These are phyloP conservation scores for Apeira syringaria DNA, from an alignment of 2,888 invertebrate genomes.

Conservation along the genomic window DNA sequence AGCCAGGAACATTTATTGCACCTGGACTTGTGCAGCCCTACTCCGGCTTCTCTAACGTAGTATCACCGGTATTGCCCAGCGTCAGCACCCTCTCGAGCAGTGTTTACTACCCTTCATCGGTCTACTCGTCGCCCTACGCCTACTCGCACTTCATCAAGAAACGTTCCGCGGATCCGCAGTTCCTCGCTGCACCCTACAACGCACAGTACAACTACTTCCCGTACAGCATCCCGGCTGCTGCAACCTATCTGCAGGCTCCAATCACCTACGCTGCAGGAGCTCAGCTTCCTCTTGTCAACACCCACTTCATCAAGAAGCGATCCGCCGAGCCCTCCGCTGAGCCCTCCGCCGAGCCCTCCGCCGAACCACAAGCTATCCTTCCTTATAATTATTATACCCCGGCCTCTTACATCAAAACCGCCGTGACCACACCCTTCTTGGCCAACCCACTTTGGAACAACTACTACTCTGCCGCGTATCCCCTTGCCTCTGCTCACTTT, in stretches of 20 bases:
- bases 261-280: conserved; percentile 11
- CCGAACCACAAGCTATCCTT: conserved; percentile 16
- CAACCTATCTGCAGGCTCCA: conserved; percentile 7
- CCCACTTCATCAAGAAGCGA: conserved; percentile 57
- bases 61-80: conserved; percentile 54
- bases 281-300: conserved; percentile 27
- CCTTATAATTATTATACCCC: conserved; percentile 37
- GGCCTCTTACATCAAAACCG: too few relatives aligned
- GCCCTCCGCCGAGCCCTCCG: too few relatives aligned
- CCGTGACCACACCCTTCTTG: too few relatives aligned
- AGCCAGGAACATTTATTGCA: conserved; percentile 39
- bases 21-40: conserved; percentile 17
- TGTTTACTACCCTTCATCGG: conserved; percentile 58
- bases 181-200: conserved; percentile 20
- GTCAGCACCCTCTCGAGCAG: conserved; percentile 59
- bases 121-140: conserved; percentile 42
- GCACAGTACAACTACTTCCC: conserved; percentile 8
- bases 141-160: conserved; percentile 51
- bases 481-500: conserved; percentile 43
- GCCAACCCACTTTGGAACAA: conserved; percentile 12
- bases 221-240: conserved; percentile 1
- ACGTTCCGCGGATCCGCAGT: conserved; percentile 27
- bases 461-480: conserved; percentile 22
- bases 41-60: conserved; percentile 39
- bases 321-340: too few relatives aligned